These are phyloP conservation scores for Plumapathes pennacea DNA, from an alignment of 92 coral and sea anemone species.

Conservation along the genomic window DNA sequence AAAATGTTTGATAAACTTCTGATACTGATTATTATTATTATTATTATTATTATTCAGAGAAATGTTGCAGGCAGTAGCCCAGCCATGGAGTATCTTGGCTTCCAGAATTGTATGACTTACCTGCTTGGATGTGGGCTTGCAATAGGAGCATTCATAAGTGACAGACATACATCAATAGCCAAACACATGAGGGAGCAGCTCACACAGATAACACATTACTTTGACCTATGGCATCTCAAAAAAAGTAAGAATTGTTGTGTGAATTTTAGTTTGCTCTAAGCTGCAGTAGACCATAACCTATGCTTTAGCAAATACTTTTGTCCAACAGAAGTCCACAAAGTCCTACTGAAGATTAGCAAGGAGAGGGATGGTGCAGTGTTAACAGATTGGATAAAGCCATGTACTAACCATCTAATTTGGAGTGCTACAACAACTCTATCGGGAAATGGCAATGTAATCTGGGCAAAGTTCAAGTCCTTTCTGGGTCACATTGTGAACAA, in stretches of 20 bases:
- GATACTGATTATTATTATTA: no score
- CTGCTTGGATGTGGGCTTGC: slow-evolving; percentile 32
- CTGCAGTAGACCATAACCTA: no score
- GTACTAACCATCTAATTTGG: slow-evolving; percentile 19
- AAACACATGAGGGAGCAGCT: slow-evolving; percentile 56
- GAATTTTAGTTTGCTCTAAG: no score
- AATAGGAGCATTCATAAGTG: slow-evolving; percentile 37
- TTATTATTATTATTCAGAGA: slow-evolving; percentile 6
- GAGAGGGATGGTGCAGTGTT: slow-evolving; percentile 27
- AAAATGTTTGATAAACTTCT: no score
- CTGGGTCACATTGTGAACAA: slow-evolving; percentile 10
- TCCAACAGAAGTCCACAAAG: no score
- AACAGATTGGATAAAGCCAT: slow-evolving; percentile 13
- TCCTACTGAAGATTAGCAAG: slow-evolving; percentile 31
- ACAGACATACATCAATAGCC: slow-evolving; percentile 43
- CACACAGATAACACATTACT: slow-evolving; percentile 36
- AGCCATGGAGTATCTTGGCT: slow-evolving; percentile 48
- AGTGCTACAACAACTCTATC: slow-evolving; percentile 9
- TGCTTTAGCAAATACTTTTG: slow-evolving; percentile 13
- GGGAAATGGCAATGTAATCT: slow-evolving; percentile 22
- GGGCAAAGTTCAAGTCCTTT: slow-evolving; percentile 2
- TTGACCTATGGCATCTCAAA: slow-evolving; percentile 59
- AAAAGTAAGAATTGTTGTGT: slow-evolving; percentile 45
- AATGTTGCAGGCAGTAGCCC: slow-evolving; percentile 47
- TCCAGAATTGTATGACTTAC: slow-evolving; percentile 32